Percentiles rank a stretch among this genome's conserved stretches.
phyloP scores from a whole-genome alignment of 2,888 invertebrate species.

The Cheiracanthium punctorium region DNA sequence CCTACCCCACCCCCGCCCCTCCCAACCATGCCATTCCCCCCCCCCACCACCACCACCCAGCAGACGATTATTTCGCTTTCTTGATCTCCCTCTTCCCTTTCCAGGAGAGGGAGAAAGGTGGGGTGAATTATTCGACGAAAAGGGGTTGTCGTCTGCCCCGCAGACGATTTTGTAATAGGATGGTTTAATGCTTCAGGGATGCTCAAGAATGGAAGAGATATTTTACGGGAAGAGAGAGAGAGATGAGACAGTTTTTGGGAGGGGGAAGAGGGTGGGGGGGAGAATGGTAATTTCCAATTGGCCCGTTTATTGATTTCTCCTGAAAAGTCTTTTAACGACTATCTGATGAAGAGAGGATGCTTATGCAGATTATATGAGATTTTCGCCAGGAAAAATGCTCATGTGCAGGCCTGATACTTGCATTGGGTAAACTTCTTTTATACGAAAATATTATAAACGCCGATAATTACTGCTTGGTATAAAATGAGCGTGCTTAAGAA shows the following conservation, averaged over 20 bases:
- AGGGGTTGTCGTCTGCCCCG: conserved; percentile 27
- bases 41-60: conserved; percentile 1
- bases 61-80: conserved; percentile 65
- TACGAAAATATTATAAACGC: too few relatives aligned
- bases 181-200: conserved; percentile 28
- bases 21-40: background rate
- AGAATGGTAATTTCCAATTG: conserved; percentile 52
- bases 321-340: background rate
- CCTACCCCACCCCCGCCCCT: conserved; percentile 1
- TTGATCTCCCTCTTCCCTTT: conserved; percentile 46
- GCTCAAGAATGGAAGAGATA: background rate
- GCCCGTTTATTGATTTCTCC: conserved; percentile 47
- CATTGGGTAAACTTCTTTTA: too few relatives aligned
- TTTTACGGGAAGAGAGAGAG: background rate
- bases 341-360: background rate
- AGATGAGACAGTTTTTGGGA: conserved; percentile 12
- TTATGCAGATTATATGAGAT: background rate
- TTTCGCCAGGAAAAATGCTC: background rate
- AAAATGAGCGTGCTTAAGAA: too few relatives aligned
- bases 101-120: conserved; percentile 13
- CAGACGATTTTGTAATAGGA: conserved; percentile 66
- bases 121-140: background rate
- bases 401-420: too few relatives aligned
- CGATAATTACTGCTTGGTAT: too few relatives aligned
- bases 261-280: too few relatives aligned